Base-by-base conservation (phyloP, 2,797 vertebrate species). In the Steatocranus sp. region DNA sequence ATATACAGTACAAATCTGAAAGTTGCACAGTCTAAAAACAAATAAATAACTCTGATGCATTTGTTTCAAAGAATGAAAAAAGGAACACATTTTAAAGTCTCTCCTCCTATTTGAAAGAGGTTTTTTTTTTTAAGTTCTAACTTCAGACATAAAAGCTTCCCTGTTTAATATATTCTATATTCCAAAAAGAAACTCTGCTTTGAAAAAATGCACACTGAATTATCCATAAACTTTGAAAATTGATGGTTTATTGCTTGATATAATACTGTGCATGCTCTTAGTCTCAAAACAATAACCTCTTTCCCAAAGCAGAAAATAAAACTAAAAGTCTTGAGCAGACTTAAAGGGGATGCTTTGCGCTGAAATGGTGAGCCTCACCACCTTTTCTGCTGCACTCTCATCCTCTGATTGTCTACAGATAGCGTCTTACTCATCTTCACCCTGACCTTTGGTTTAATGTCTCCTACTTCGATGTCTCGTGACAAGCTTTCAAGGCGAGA, bases 391-490 rank as follows among this genome's bases (percentile, higher is more conserved):
- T 27, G 6, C 1, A 51, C 76, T 80, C 82, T 80, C 80, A 61
- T 87, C 76, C 86, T 81, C 78, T 80, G 68, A 74, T 86, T 80
- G 84, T 79, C 86, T 92, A 63, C 78, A 87, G 80, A 86, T 82
- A 75, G 75, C 61, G 49, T 54, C 30, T 84, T 79, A 63, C 84
- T 89, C 84, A 85, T 85, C 76, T 50, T 43, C 43, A 20, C 66
- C 66, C 84, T 94, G 91, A 94, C 91, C 91, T 92, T 86, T 90
- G 84, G 83, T 88, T 91, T 87, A 88, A 89, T 89, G 83, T 87
- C 81, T 83, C 85, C 66, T 79, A 85, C 83, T 87, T 83, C 38
- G 34, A 79, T 81, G 82, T 89, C 84, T 81, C 56, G 48, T 76
- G 83, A 87, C 73, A 68, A 75, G 36, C 56, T 86, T 87, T 85